These are phyloP conservation scores for Acronicta leporina DNA, from an alignment of 2,888 invertebrate genomes.

Conservation along the genomic window DNA sequence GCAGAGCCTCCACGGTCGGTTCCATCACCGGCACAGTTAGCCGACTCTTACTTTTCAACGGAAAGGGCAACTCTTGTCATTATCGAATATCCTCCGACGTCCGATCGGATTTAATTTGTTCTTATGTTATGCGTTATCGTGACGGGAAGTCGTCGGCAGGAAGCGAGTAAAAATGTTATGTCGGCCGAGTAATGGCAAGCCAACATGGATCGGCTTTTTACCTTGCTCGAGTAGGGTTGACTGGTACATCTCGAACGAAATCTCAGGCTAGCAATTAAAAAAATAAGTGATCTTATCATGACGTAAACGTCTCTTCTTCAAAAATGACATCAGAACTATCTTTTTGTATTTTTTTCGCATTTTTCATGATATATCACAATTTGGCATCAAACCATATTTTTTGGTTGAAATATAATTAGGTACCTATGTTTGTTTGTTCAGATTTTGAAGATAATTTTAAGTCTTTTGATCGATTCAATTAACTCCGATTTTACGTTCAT, in stretches of 20 bases:
- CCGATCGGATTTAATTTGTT: conserved; percentile 73
- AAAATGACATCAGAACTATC: too few relatives aligned
- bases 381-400: too few relatives aligned
- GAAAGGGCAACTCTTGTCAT: conserved; percentile 65
- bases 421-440: too few relatives aligned
- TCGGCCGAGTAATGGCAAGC: conserved; percentile 64
- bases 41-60: conserved; percentile 57
- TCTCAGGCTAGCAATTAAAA: not conserved
- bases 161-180: conserved; percentile 73
- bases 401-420: too few relatives aligned
- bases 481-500: too few relatives aligned
- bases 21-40: conserved; percentile 18
- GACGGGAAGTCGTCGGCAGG: conserved; percentile 74
- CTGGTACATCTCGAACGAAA: conserved; percentile 8
- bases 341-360: too few relatives aligned
- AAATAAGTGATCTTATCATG: not conserved
- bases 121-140: conserved; percentile 72
- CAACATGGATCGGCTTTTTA: conserved; percentile 56
- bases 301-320: too few relatives aligned
- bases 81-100: conserved; percentile 70
- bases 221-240: conserved; percentile 53
- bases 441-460: too few relatives aligned
- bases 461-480: too few relatives aligned
- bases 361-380: too few relatives aligned
- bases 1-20: not conserved